These are phyloP conservation scores for Ancistrus triradiatus DNA, from an alignment of 2,113 vertebrate species.

Conservation along the genomic window DNA sequence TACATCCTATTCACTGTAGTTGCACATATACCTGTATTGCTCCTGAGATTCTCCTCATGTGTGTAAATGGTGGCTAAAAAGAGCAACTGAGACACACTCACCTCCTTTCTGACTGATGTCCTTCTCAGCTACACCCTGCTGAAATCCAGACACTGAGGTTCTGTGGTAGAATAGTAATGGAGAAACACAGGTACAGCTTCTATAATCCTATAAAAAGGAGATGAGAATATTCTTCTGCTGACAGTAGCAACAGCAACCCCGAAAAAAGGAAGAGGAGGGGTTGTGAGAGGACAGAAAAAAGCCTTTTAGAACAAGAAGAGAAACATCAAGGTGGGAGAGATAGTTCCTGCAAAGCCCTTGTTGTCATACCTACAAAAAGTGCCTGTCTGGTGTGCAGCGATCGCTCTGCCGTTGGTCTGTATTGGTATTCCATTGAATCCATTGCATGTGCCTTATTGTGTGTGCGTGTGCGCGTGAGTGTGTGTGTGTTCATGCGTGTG, in stretches of 20 bases:
- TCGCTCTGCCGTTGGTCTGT: constrained; percentile 4
- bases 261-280: constrained; percentile 10
- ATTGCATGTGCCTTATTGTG: constrained; percentile 4
- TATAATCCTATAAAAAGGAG: background rate
- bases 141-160: background rate
- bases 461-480: background rate
- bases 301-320: background rate
- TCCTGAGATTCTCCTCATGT: no score
- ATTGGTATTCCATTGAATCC: constrained; percentile 20
- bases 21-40: no score
- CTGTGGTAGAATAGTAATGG: background rate
- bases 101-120: constrained; percentile 15
- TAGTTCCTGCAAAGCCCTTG: constrained; percentile 4
- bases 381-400: background rate
- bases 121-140: background rate
- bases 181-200: constrained; percentile 10
- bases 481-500: constrained; percentile 10
- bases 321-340: constrained; percentile 4
- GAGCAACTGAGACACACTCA: constrained; percentile 15
- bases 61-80: background rate
- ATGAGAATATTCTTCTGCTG: constrained; percentile 22
- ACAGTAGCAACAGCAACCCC: constrained; percentile 25
- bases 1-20: no score
- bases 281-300: background rate
- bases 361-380: background rate